These are phyloP conservation scores for Drosophila emarginata DNA, from an alignment of 2,888 invertebrate species.

Conservation along the genomic window DNA sequence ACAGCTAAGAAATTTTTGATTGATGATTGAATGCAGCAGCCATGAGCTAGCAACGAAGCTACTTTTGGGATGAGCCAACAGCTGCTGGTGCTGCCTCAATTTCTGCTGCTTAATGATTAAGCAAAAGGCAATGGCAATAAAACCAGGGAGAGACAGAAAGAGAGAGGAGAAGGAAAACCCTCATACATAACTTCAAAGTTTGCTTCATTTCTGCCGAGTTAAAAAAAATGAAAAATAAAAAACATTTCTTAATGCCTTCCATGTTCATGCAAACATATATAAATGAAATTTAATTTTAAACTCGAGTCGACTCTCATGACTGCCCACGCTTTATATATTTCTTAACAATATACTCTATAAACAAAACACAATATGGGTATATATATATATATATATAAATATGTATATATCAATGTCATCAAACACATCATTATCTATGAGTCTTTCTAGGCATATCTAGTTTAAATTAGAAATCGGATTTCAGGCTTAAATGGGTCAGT, in stretches of 20 bases:
- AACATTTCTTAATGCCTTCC: constrained; percentile 1
- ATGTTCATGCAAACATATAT: constrained; percentile 4
- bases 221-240: neutral
- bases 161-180: neutral
- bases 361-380: neutral
- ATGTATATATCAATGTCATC: neutral
- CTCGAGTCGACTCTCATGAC: constrained; percentile 9
- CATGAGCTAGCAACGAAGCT: constrained; percentile 23
- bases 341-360: neutral
- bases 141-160: neutral
- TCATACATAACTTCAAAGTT: constrained; percentile 7
- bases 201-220: constrained; percentile 4
- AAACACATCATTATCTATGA: neutral
- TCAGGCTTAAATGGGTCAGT: neutral
- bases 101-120: constrained; percentile 64
- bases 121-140: constrained; percentile 37
- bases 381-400: no score
- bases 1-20: constrained; percentile 71
- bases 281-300: constrained; percentile 14
- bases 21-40: constrained; percentile 71
- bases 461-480: no score
- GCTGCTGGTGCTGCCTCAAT: constrained; percentile 38
- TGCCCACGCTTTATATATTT: constrained; percentile 4
- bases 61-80: constrained; percentile 44
- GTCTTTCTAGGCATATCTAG: no score